A percentile compares a stretch with the other conserved stretches of the same genome.
Evolutionary conservation across 2,797 vertebrate species (phyloP).

Genomic region (Tenualosa thibaudeaui): DNA sequence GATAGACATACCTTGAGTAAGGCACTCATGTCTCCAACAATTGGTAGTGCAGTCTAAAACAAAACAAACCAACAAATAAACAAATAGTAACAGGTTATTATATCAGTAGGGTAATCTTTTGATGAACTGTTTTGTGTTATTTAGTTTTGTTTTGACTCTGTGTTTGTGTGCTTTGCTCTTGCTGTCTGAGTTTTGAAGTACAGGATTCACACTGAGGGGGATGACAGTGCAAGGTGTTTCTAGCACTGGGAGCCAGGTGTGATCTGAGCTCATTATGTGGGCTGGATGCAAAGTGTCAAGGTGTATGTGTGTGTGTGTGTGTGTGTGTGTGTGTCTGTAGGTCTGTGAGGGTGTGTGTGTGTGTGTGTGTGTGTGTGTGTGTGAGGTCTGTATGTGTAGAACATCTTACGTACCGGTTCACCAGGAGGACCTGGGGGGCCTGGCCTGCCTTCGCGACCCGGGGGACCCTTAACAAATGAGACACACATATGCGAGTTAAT

Average conservation of each 20-base stretch:
- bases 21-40: slow-evolving; percentile 88
- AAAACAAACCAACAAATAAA: slow-evolving; percentile 37
- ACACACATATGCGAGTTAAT: slow-evolving; percentile 11
- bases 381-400: slow-evolving; percentile 9
- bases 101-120: neutral
- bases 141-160: neutral
- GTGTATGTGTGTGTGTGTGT: neutral
- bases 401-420: slow-evolving; percentile 84
- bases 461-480: slow-evolving; percentile 81
- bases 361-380: slow-evolving; percentile 16
- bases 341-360: neutral
- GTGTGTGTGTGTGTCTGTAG: neutral
- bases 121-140: neutral
- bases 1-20: slow-evolving; percentile 98
- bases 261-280: slow-evolving; percentile 3
- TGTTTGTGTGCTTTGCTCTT: neutral
- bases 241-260: neutral
- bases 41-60: slow-evolving; percentile 89
- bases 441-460: slow-evolving; percentile 87
- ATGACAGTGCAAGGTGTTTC: neutral
- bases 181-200: neutral
- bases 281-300: neutral
- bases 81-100: slow-evolving; percentile 21
- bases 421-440: slow-evolving; percentile 91
- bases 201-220: neutral